phyloP scores from a whole-genome alignment of 2,797 vertebrate species.

The Podarcis siculus region DNA sequence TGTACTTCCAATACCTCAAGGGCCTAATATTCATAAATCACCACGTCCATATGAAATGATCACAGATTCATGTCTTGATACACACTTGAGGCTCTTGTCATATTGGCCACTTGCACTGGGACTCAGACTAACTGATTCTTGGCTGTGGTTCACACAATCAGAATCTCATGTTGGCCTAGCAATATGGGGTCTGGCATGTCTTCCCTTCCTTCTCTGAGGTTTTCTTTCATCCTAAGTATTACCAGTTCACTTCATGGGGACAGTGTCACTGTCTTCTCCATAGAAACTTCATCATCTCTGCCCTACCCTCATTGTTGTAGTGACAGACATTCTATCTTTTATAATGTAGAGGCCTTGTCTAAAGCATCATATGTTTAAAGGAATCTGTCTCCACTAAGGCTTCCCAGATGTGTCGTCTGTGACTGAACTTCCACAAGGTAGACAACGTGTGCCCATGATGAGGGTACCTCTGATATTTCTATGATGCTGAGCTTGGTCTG shows the following conservation, averaged over 20 bases:
- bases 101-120: neutral
- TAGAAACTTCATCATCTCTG: neutral
- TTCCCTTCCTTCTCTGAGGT: neutral
- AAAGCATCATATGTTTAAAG: conserved; percentile 66
- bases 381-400: conserved; percentile 61
- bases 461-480: conserved; percentile 51
- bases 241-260: too few relatives aligned
- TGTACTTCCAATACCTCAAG: neutral
- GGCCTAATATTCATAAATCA: neutral
- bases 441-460: conserved; percentile 55
- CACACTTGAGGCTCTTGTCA: neutral
- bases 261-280: neutral
- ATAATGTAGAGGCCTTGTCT: conserved; percentile 49
- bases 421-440: conserved; percentile 62
- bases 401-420: conserved; percentile 47
- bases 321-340: conserved; percentile 37
- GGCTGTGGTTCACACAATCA: neutral
- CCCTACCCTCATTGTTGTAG: conserved; percentile 44
- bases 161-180: neutral
- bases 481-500: conserved; percentile 61
- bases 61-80: neutral
- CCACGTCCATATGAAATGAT: neutral
- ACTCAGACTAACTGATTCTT: neutral
- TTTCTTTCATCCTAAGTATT: neutral
- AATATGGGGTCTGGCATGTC: neutral